phyloP scores from a whole-genome alignment of 1,140 invertebrate species.

The Anadara kagoshimensis region DNA sequence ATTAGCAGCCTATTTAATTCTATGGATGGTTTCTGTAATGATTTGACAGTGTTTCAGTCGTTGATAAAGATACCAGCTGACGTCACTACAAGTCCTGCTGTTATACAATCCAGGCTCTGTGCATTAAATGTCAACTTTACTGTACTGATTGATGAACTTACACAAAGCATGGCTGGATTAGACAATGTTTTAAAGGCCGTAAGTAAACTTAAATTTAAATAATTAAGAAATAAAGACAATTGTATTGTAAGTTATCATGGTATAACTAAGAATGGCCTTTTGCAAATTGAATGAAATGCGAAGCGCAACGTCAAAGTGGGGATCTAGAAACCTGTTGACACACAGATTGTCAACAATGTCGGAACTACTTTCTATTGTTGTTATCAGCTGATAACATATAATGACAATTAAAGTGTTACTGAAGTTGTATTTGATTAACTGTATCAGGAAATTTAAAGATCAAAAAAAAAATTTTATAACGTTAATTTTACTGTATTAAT shows the following conservation, averaged over 20 bases:
- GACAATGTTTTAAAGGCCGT: conserved; percentile 23
- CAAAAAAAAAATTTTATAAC: too few species aligned
- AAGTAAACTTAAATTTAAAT: background rate
- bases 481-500: conserved; percentile 40
- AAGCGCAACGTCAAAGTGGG: too few species aligned
- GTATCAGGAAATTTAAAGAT: too few species aligned
- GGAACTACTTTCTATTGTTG: too few species aligned
- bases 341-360: too few species aligned
- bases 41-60: conserved; percentile 38
- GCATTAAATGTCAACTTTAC: conserved; percentile 43
- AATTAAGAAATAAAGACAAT: too few species aligned
- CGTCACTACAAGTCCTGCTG: conserved; percentile 11
- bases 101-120: conserved; percentile 41
- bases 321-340: too few species aligned
- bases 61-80: conserved; percentile 31
- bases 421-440: too few species aligned
- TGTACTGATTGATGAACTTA: conserved; percentile 37
- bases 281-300: too few species aligned
- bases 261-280: too few species aligned
- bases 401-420: background rate
- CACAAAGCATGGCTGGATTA: conserved; percentile 40
- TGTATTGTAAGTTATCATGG: too few species aligned
- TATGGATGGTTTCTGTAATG: conserved; percentile 28
- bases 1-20: conserved; percentile 13
- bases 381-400: too few species aligned